These are phyloP conservation scores for Dysmachus trigonus DNA, from an alignment of 2,888 invertebrate species.

Conservation along the genomic window DNA sequence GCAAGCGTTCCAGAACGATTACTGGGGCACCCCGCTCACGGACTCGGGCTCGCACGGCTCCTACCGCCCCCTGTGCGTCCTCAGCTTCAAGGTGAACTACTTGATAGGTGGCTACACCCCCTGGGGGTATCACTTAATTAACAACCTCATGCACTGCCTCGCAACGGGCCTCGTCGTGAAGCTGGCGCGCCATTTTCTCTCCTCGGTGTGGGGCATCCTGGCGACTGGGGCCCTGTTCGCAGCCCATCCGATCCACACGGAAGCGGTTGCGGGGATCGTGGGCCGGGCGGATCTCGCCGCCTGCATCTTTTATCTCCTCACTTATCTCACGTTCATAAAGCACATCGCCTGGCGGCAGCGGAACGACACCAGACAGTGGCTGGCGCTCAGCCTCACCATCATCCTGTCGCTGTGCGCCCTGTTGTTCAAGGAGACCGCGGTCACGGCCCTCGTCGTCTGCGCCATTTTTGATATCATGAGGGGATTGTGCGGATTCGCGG, in stretches of 20 bases:
- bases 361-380: constrained; percentile 65
- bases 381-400: constrained; percentile 71
- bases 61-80: constrained; percentile 91
- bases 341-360: constrained; percentile 75
- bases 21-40: constrained; percentile 95
- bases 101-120: constrained; percentile 80
- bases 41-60: constrained; percentile 97
- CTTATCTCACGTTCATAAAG: constrained; percentile 85
- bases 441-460: constrained; percentile 90
- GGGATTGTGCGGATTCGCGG: constrained; percentile 62
- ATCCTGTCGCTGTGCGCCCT: constrained; percentile 81
- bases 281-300: constrained; percentile 95
- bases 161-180: constrained; percentile 85
- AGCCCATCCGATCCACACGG: constrained; percentile 94
- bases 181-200: constrained; percentile 76
- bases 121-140: constrained; percentile 86
- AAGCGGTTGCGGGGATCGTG: constrained; percentile 95
- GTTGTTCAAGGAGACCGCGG: constrained; percentile 94
- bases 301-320: constrained; percentile 87
- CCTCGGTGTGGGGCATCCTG: constrained; percentile 74
- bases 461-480: constrained; percentile 84
- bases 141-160: constrained; percentile 85
- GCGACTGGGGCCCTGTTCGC: constrained; percentile 90
- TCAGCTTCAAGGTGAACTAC: constrained; percentile 87
- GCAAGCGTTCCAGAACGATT: constrained; percentile 89